Base-by-base conservation (phyloP, 2,888 invertebrate genomes). In the Chydorus sphaericus region DNA sequence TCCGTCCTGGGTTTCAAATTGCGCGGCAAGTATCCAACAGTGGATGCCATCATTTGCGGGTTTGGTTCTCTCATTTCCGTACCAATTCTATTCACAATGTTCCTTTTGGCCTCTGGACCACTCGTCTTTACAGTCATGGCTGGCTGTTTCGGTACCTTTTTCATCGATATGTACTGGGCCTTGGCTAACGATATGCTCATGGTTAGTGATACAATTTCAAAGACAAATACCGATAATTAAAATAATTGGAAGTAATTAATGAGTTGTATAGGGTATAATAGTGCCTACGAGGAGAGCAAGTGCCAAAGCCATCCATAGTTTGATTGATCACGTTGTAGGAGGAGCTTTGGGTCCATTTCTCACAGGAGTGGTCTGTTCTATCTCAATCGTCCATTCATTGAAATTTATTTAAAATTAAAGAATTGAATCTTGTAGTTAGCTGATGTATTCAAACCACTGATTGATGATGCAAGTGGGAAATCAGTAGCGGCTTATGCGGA, bases 311-410 rank as follows among this genome's bases (percentile, higher is more conserved):
- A 85, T 96, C 68, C 97, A 98, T 74, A 93, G 98, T 65, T 77
- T 98, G 48, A 77, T 94, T 63, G 93, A 96, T 0, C 99, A 99
- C 72, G 85, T 92, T 60, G 76, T 98, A 54, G 98, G 98, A 16
- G 98, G 99, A 74, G 98, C 98, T 55, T 89, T 92, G 39, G 96
- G 96, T 73, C 98, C 99, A 0, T 98, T 93, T 69, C 76, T 99
- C 62, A 83, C 99, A 62, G 98, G 99, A 68, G 75, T 86, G 71
- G 94, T 97, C 76, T 79, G 83, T 79, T 20, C 20, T 48, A n/a
- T n/a, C n/a, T n/a, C n/a, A n/a, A n/a, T n/a, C n/a, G n/a, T 39
- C 36, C 14, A n/a, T 2, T 36, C 8, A 36, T 16, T 5, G 3
- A 2, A 44, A 7, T 44, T 4, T n/a, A 44, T 14, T 44, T 14